These are phyloP conservation scores for Catagonus wagneri DNA, from an alignment of 2,113 vertebrate species.

Conservation along the genomic window DNA sequence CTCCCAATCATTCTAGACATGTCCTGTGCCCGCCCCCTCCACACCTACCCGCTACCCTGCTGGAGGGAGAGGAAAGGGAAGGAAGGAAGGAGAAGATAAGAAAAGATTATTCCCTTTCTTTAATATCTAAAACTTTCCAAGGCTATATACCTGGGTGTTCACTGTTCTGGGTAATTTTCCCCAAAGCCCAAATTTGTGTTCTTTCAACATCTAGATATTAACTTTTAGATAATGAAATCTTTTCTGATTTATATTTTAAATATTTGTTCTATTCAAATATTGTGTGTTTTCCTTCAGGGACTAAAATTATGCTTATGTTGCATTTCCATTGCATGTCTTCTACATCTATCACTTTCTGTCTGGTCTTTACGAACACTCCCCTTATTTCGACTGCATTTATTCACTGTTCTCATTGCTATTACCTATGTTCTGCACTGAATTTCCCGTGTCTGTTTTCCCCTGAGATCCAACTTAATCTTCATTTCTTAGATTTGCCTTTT, in stretches of 20 bases:
- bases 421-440: neutral
- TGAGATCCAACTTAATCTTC: neutral
- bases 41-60: neutral
- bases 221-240: neutral
- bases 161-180: neutral
- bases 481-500: constrained; percentile 44
- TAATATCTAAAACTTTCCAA: neutral
- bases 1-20: neutral
- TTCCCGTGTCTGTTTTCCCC: constrained; percentile 1
- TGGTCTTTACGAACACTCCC: neutral
- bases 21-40: neutral
- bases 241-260: constrained; percentile 35
- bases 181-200: neutral
- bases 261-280: neutral
- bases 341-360: neutral
- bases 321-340: neutral
- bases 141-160: neutral
- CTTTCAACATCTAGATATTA: neutral
- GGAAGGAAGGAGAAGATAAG: neutral
- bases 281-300: neutral
- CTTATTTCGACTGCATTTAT: neutral
- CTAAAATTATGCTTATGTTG: neutral
- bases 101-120: neutral
- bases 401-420: neutral
- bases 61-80: neutral